Evolutionary conservation across 1,140 invertebrate genomes (phyloP).

Genomic region (Archegozetes longisetosus): DNA sequence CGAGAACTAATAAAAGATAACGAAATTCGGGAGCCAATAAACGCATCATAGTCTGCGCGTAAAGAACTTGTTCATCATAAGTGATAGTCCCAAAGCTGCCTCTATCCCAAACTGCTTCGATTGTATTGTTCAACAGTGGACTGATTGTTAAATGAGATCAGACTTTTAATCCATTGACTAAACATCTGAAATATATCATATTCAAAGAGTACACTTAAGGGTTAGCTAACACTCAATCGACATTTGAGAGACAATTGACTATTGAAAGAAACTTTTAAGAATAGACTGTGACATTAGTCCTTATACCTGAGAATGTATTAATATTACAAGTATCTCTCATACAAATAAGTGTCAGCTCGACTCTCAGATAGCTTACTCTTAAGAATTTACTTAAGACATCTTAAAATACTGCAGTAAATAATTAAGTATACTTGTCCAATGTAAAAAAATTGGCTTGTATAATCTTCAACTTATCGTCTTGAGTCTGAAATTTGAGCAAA

Average conservation of each 20-base stretch:
- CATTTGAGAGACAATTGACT: too few relatives aligned
- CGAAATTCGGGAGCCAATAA: conserved; percentile 9
- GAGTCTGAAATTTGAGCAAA: neutral
- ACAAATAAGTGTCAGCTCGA: too few relatives aligned
- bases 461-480: conserved; percentile 4
- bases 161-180: neutral
- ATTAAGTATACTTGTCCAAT: conserved; percentile 5
- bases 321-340: too few relatives aligned
- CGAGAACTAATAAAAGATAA: conserved; percentile 7
- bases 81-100: conserved; percentile 14
- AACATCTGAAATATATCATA: too few relatives aligned
- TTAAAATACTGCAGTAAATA: neutral
- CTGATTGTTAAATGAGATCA: too few relatives aligned
- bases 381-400: too few relatives aligned
- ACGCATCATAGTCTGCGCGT: conserved; percentile 6
- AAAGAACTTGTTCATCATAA: conserved; percentile 7
- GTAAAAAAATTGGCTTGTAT: conserved; percentile 10
- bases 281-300: too few relatives aligned
- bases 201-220: too few relatives aligned
- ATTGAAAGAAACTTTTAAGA: too few relatives aligned
- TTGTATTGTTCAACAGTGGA: conserved; percentile 1
- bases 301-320: too few relatives aligned
- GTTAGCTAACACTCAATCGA: too few relatives aligned
- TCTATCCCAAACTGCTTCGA: conserved; percentile 12
- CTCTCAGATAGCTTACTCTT: too few relatives aligned